Conservation (phyloP, 2,113 vertebrate genomes). For the Nothoprocta perdicaria region DNA sequence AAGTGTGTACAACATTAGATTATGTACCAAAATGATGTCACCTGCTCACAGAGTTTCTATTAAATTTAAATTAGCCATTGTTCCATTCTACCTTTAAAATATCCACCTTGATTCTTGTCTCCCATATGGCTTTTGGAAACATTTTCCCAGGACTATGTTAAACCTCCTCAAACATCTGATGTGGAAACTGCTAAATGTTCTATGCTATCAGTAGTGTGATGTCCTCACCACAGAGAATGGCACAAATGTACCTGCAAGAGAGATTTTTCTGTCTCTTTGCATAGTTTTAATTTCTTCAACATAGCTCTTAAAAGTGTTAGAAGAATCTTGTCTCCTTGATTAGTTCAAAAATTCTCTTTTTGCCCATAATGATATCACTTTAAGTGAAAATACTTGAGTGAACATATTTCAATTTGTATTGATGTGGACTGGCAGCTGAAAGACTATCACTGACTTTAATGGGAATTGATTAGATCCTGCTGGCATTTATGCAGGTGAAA, state of each 20-base stretch:
- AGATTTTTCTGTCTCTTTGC: not conserved
- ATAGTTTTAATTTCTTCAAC: conserved; percentile 2
- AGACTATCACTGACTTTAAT: conserved; percentile 42
- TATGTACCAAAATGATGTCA: not conserved
- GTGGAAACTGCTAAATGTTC: not conserved
- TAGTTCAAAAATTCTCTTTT: conserved; percentile 3
- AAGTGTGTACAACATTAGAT: not conserved
- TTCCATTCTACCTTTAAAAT: not conserved
- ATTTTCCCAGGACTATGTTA: not conserved
- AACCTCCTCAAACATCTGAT: not conserved
- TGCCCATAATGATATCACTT: not conserved
- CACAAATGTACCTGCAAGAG: not conserved
- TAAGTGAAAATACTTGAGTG: not conserved
- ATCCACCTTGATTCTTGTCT: not conserved
- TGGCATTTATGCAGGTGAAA: conserved; percentile 37
- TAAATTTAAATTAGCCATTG: not conserved
- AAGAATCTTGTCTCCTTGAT: not conserved
- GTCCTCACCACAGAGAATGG: not conserved
- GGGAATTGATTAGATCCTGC: conserved; percentile 51
- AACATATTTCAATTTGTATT: not conserved
- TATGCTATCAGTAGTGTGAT: not conserved
- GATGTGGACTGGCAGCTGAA: conserved; percentile 6
- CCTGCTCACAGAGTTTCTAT: not conserved
- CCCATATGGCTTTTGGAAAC: not conserved
- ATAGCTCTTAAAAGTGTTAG: not conserved